These are phyloP conservation scores for Lasioglossum leucozonium DNA, from an alignment of 2,888 invertebrate genomes.

Conservation along the genomic window DNA sequence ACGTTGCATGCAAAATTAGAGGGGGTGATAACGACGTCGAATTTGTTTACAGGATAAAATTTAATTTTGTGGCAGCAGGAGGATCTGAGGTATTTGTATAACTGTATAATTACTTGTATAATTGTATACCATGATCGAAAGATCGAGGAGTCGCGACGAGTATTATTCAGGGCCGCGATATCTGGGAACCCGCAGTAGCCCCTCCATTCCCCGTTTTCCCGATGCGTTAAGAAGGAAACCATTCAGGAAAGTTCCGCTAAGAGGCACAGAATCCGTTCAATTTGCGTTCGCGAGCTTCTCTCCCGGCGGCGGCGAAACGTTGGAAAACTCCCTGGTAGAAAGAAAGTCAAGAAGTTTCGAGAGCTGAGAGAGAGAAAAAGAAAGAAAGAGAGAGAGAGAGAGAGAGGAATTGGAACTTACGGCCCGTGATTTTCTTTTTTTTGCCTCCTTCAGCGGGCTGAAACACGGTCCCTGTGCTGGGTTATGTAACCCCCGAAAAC, in stretches of 20 bases:
- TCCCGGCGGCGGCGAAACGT: not conserved
- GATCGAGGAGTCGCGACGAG: not conserved
- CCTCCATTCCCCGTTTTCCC: not conserved
- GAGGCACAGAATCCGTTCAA: conserved; percentile 6
- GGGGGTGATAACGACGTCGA: not conserved
- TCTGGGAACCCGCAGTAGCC: not conserved
- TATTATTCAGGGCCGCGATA: conserved; percentile 3
- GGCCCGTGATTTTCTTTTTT: conserved; percentile 29
- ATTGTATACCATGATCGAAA: not conserved
- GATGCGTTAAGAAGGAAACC: conserved; percentile 18
- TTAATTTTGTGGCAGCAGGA: no score
- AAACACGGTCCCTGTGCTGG: not conserved
- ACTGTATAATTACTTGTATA: no score
- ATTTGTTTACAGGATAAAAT: not conserved
- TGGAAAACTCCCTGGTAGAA: conserved; percentile 2
- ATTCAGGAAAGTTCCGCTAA: conserved; percentile 16
- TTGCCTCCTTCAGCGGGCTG: not conserved
- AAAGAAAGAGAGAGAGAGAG: no score
- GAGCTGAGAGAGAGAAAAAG: no score
- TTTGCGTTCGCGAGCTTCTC: not conserved
- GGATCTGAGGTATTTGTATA: no score
- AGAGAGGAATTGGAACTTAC: conserved; percentile 23
- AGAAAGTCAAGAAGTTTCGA: conserved; percentile 1
- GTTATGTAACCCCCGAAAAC: conserved; percentile 22
- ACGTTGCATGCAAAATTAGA: not conserved